These are phyloP conservation scores for Leptonema lineaticorne DNA, from an alignment of 1,140 invertebrate species.

Conservation along the genomic window DNA sequence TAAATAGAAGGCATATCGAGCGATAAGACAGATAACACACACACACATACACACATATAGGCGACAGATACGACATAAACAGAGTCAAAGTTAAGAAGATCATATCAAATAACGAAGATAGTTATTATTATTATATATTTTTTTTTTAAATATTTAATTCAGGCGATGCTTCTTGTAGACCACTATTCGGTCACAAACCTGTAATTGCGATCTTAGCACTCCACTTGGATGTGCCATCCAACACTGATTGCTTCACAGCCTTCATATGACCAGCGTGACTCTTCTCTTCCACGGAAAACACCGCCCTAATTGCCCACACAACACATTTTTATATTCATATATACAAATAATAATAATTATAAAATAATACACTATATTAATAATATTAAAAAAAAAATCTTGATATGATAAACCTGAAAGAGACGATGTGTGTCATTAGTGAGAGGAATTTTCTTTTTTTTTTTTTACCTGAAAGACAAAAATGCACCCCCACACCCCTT, in stretches of 20 bases:
- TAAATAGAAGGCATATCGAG: conserved; percentile 20
- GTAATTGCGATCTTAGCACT: conserved; percentile 99
- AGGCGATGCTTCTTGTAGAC: conserved; percentile 43
- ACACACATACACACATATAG: not conserved
- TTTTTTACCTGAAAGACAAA: too few relatives aligned
- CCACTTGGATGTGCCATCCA: conserved; percentile 99
- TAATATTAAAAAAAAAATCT: not conserved
- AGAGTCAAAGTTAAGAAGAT: conserved; percentile 17
- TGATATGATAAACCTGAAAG: too few relatives aligned
- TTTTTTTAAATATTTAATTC: too few relatives aligned
- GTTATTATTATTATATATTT: too few relatives aligned
- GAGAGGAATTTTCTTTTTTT: too few relatives aligned
- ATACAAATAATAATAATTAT: too few relatives aligned
- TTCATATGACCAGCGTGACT: conserved; percentile 95
- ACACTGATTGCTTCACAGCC: conserved; percentile 95
- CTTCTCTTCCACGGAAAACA: conserved; percentile 94
- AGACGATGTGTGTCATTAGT: too few relatives aligned
- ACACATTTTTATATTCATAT: too few relatives aligned
- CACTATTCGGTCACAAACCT: conserved; percentile 77
- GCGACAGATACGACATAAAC: not conserved
- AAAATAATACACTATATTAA: too few relatives aligned
- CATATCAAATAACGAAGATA: conserved; percentile 32
- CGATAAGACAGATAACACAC: conserved; percentile 1
- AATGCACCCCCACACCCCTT: too few relatives aligned
- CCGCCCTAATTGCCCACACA: conserved; percentile 66